phyloP scores from a whole-genome alignment of 2,888 invertebrate species.

The Drosophila ezoana region DNA sequence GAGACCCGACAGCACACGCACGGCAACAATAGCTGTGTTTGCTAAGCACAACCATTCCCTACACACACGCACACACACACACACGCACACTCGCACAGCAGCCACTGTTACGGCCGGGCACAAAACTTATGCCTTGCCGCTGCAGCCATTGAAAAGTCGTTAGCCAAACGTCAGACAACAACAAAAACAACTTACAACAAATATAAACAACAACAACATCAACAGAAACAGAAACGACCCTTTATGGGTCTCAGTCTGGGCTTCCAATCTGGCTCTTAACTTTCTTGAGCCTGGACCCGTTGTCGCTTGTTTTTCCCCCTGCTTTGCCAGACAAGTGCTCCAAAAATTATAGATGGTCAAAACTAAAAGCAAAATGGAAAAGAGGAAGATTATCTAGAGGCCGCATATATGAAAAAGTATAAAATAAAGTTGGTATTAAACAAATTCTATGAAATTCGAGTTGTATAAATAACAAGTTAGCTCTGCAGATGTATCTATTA shows the following conservation, averaged over 20 bases:
- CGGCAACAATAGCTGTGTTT: conserved; percentile 54
- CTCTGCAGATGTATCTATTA: too few species aligned
- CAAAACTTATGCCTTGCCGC: conserved; percentile 74
- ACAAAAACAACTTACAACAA: conserved; percentile 44
- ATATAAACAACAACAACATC: conserved; percentile 8
- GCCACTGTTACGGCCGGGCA: conserved; percentile 21
- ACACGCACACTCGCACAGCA: conserved; percentile 14
- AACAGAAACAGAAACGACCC: conserved; percentile 13
- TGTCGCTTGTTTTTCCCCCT: conserved; percentile 4
- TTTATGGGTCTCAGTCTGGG: conserved; percentile 25
- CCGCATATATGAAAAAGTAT: too few species aligned
- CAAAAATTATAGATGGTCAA: conserved; percentile 29
- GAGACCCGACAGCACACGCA: conserved; percentile 33
- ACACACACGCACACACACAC: conserved; percentile 31
- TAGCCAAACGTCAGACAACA: conserved; percentile 76
- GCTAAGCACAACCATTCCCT: conserved; percentile 53
- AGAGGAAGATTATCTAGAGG: conserved; percentile 13
- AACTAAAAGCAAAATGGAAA: conserved; percentile 25
- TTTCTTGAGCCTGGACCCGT: not conserved
- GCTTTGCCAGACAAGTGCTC: not conserved
- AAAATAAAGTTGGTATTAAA: too few species aligned
- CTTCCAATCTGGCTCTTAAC: conserved; percentile 1
- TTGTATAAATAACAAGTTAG: too few species aligned
- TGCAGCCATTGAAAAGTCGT: conserved; percentile 78
- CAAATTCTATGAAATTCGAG: too few species aligned